A percentile compares a stretch with the other conserved stretches of the same genome.
Conservation (phyloP, 1,140 invertebrate genomes). For the Drosophila albomicans region DNA sequence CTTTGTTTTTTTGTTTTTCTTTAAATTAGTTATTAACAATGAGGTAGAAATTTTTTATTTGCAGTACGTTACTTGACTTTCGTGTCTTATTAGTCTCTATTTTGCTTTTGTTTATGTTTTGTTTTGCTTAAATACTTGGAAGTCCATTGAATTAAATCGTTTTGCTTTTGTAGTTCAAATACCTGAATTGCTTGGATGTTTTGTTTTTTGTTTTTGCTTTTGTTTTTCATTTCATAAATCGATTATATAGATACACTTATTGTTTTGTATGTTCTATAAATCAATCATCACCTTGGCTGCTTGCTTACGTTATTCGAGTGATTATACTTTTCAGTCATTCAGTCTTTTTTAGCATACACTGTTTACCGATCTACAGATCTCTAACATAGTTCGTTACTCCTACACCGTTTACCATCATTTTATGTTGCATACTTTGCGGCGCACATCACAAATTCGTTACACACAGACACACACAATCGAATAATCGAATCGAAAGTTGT, state of each 20-base stretch:
- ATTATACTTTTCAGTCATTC: conserved; percentile 55
- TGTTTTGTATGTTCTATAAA: conserved; percentile 40
- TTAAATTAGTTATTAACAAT: conserved; percentile 73
- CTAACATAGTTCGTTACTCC: conserved; percentile 15
- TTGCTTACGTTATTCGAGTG: conserved; percentile 30
- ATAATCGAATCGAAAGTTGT: conserved; percentile 38
- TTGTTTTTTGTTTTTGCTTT: conserved; percentile 46
- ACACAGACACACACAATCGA: conserved; percentile 54
- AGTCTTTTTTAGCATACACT: conserved; percentile 61
- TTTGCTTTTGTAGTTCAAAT: conserved; percentile 71
- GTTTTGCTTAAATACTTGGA: conserved; percentile 61
- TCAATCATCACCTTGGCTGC: conserved; percentile 54
- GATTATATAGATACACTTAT: conserved; percentile 30
- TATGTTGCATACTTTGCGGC: conserved; percentile 36
- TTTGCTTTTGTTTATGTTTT: conserved; percentile 56
- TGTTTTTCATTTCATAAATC: conserved; percentile 37
- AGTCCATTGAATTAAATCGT: conserved; percentile 74
- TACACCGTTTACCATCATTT: conserved; percentile 1
- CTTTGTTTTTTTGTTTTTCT: conserved; percentile 31
- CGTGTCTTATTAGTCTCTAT: conserved; percentile 46
- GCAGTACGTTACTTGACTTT: conserved; percentile 49
- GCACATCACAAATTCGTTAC: conserved; percentile 64
- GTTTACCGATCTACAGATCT: conserved; percentile 45
- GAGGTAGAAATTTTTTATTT: conserved; percentile 72
- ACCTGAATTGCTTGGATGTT: conserved; percentile 83